phyloP scores from a whole-genome alignment of 2,113 vertebrate genomes.

The Larimichthys polyactis region DNA sequence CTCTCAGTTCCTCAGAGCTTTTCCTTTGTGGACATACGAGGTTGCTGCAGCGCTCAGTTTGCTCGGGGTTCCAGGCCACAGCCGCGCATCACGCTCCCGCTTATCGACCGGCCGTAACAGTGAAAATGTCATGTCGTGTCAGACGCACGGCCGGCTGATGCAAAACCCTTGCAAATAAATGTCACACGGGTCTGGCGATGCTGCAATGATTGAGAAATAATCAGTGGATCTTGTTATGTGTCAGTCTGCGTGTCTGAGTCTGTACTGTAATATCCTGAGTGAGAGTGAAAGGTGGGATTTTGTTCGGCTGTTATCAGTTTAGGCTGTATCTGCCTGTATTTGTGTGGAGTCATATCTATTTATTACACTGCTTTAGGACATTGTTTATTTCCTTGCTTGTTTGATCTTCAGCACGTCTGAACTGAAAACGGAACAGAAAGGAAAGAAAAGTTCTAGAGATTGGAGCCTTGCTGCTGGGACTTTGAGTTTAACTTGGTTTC shows the following conservation, averaged over 20 bases:
- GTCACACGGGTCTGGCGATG: conserved; percentile 28
- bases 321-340: conserved; percentile 23
- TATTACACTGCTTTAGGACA: conserved; percentile 4
- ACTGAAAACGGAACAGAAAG: neutral
- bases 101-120: conserved; percentile 20
- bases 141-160: conserved; percentile 1
- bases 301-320: conserved; percentile 11
- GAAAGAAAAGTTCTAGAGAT: neutral
- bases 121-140: conserved; percentile 37
- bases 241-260: neutral
- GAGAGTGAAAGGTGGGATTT: neutral
- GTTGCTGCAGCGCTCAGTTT: neutral
- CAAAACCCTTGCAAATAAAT: conserved; percentile 36
- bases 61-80: neutral
- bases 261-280: conserved; percentile 55
- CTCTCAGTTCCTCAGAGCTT: neutral
- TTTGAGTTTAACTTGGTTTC: neutral
- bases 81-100: neutral
- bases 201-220: conserved; percentile 15
- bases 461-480: neutral
- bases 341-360: conserved; percentile 27
- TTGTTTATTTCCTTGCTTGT: neutral
- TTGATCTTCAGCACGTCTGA: neutral
- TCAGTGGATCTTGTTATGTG: conserved; percentile 35
- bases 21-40: conserved; percentile 1